Percentiles rank a stretch among this genome's conserved stretches.
Conservation (phyloP, 2,113 vertebrate genomes). For the Solenodon paradoxus region DNA sequence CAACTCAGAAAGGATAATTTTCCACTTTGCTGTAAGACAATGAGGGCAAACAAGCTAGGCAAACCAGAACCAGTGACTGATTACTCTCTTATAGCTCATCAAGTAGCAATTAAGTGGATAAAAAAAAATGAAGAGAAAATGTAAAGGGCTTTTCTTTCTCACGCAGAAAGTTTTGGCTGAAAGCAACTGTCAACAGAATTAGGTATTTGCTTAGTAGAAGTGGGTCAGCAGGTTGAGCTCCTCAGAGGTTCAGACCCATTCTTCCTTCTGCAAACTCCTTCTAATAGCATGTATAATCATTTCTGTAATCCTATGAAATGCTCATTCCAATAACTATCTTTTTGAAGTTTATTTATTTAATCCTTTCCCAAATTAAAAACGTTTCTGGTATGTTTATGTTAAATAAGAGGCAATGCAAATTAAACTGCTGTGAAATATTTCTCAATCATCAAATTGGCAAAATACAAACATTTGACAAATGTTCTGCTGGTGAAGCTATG, state of each 20-base stretch:
- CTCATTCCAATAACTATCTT: constrained; percentile 17
- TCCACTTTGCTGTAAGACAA: constrained; percentile 8
- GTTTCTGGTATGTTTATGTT: constrained; percentile 36
- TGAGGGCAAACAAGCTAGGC: not conserved
- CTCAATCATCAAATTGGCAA: constrained; percentile 46
- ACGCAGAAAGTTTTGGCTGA: constrained; percentile 3
- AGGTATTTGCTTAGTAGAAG: constrained; percentile 12
- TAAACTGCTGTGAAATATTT: not conserved
- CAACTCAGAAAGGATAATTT: constrained; percentile 10
- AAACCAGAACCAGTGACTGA: constrained; percentile 10
- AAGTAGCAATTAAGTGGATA: constrained; percentile 23
- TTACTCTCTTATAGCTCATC: not conserved
- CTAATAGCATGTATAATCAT: not conserved
- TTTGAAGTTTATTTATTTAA: too few relatives aligned
- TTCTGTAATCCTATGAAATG: constrained; percentile 20
- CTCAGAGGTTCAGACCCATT: not conserved
- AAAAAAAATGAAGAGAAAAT: constrained; percentile 37
- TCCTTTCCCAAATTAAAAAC: constrained; percentile 24
- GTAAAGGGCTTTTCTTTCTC: constrained; percentile 9
- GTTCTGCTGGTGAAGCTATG: not conserved
- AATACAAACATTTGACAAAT: constrained; percentile 26
- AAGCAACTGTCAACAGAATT: not conserved
- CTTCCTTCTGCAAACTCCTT: constrained; percentile 4
- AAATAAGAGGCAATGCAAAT: constrained; percentile 45
- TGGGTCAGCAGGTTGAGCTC: not conserved